phyloP scores from a whole-genome alignment of 2,113 vertebrate genomes.

The Otocyon megalotis region DNA sequence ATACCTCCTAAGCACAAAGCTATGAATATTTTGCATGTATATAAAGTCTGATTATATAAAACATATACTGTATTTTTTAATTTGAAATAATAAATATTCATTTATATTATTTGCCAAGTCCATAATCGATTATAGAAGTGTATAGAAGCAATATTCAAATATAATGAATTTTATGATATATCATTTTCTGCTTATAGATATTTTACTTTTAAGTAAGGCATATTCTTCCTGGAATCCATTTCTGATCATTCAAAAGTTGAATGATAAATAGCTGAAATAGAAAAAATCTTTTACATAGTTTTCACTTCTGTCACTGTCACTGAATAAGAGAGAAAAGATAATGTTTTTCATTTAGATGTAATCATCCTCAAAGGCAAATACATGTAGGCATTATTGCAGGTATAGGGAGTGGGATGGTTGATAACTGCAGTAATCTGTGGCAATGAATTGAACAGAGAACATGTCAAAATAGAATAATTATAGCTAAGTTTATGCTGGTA shows the following conservation, averaged over 20 bases:
- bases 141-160: background rate
- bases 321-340: background rate
- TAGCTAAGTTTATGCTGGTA: constrained; percentile 61
- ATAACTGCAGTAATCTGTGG: constrained; percentile 77
- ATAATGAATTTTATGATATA: background rate
- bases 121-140: background rate
- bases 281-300: background rate
- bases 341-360: background rate
- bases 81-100: background rate
- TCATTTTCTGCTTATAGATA: background rate
- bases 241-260: background rate
- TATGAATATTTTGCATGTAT: background rate
- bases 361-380: background rate
- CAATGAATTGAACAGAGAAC: constrained; percentile 76
- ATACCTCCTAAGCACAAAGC: background rate
- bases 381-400: background rate
- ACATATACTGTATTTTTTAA: background rate
- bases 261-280: background rate
- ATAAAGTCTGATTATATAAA: background rate
- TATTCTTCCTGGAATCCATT: background rate
- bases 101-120: background rate
- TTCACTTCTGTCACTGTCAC: background rate
- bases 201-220: background rate
- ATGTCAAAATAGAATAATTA: constrained; percentile 65
- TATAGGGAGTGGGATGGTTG: constrained; percentile 32